A percentile compares a stretch with the other conserved stretches of the same genome.
phyloP scores from a whole-genome alignment of 2,888 invertebrate genomes.

The Reticulitermes lucifugus region DNA sequence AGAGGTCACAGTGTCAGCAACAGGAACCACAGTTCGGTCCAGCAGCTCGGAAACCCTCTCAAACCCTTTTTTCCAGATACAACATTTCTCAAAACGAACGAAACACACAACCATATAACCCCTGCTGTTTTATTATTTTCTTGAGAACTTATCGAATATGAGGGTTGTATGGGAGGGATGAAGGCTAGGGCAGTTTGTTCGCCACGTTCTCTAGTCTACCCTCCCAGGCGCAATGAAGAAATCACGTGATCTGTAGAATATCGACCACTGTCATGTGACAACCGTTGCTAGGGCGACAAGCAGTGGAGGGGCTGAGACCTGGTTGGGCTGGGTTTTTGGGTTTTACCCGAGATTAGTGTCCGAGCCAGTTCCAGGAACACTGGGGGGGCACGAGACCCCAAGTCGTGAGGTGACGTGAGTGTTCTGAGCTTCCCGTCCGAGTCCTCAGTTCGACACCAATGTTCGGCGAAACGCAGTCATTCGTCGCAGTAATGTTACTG shows the following conservation, averaged over 20 bases:
- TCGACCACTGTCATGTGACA: conserved; percentile 28
- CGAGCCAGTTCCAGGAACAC: neutral
- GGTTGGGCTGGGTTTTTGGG: conserved; percentile 18
- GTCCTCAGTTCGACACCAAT: neutral
- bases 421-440: neutral
- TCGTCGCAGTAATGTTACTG: neutral
- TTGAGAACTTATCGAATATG: neutral
- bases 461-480: neutral
- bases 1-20: neutral
- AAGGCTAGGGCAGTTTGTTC: neutral
- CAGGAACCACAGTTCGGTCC: no score
- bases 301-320: neutral
- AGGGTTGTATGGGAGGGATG: neutral
- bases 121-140: neutral
- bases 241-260: conserved; percentile 35
- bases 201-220: conserved; percentile 33
- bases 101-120: neutral
- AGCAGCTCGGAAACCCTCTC: neutral
- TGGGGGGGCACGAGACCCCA: neutral
- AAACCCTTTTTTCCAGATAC: neutral
- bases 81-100: neutral
- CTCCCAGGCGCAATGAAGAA: conserved; percentile 43
- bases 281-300: conserved; percentile 37
- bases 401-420: no score
- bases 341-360: conserved; percentile 1